phyloP scores from a whole-genome alignment of 2,113 vertebrate species.

The Crypturellus undulatus region DNA sequence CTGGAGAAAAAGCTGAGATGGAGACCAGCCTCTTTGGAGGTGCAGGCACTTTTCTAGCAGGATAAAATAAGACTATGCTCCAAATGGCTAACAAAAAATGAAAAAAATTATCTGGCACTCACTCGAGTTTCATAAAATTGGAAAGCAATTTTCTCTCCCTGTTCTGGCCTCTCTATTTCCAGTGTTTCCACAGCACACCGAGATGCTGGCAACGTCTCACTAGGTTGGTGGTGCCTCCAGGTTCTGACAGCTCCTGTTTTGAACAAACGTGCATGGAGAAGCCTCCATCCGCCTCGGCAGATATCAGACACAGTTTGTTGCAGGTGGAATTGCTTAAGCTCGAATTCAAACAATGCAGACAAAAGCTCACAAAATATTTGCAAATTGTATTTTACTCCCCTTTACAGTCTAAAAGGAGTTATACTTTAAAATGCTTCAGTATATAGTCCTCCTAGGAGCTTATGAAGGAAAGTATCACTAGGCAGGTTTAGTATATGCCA shows the following conservation, averaged over 20 bases:
- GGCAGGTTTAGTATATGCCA: slow-evolving; percentile 61
- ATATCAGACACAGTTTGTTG: slow-evolving; percentile 58
- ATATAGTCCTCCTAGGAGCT: slow-evolving; percentile 9
- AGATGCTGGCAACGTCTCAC: slow-evolving; percentile 31
- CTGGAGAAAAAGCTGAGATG: not conserved
- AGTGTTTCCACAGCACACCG: not conserved
- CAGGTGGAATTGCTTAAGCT: slow-evolving; percentile 34
- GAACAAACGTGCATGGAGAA: slow-evolving; percentile 28
- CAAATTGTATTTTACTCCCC: slow-evolving; percentile 56
- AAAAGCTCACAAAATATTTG: slow-evolving; percentile 28
- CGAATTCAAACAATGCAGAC: slow-evolving; percentile 25
- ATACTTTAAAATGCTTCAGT: slow-evolving; percentile 44
- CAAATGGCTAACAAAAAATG: not conserved
- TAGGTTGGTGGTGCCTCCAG: slow-evolving; percentile 37
- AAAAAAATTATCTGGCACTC: not conserved
- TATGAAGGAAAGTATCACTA: slow-evolving; percentile 43
- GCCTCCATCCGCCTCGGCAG: not conserved
- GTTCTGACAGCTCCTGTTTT: slow-evolving; percentile 37
- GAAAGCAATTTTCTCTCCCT: slow-evolving; percentile 35
- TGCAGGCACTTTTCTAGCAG: not conserved
- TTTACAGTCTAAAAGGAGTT: slow-evolving; percentile 63
- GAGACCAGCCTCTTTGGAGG: not conserved
- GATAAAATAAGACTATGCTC: not conserved
- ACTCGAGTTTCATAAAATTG: slow-evolving; percentile 10
- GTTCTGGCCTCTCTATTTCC: slow-evolving; percentile 10